Conservation (phyloP, 2,888 invertebrate species). For the Linyphia triangularis region DNA sequence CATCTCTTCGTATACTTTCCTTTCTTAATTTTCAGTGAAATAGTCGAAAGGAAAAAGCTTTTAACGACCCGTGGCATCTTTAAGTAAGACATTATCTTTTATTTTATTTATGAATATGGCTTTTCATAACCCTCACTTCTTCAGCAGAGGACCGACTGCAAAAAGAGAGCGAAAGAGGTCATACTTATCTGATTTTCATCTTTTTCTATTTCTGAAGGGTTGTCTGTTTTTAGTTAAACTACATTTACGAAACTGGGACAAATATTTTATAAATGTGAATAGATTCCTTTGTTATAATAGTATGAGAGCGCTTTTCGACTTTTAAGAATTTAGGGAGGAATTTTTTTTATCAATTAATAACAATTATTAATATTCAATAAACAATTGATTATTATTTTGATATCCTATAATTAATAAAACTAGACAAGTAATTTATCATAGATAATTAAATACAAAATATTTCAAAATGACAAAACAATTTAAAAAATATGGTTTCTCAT, state of each 20-base stretch:
- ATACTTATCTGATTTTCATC: neutral
- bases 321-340: neutral
- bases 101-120: slow-evolving; percentile 55
- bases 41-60: neutral
- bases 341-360: no score
- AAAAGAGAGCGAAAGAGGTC: neutral
- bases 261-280: neutral
- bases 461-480: no score
- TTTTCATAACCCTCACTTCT: neutral
- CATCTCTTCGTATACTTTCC: neutral
- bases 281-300: neutral
- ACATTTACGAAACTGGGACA: neutral
- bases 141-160: neutral
- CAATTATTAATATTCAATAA: no score
- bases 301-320: neutral
- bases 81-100: neutral
- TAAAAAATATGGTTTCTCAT: no score
- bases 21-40: neutral
- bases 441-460: no score
- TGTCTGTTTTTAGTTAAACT: neutral
- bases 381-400: no score
- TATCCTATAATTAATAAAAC: no score
- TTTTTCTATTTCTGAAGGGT: neutral
- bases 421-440: no score
- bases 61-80: slow-evolving; percentile 31